Evolutionary conservation across 2,113 vertebrate species (phyloP), one percentile per base, ranked within the genome.

Genomic region (Sylvilagus bachmani): DNA sequence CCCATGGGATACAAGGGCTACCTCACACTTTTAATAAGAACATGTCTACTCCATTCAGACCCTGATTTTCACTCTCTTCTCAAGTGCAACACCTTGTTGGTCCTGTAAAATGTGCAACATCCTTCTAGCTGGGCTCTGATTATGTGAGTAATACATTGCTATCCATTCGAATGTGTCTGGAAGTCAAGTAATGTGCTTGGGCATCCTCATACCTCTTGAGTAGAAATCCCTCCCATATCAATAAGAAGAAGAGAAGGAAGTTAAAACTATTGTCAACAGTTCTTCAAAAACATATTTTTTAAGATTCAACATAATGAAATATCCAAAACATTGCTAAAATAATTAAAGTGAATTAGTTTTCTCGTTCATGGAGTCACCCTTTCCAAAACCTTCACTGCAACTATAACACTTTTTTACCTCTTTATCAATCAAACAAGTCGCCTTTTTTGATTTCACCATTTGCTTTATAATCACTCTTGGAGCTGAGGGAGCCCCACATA

Each of bases 11-110:
- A 31, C 5, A 21, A 33, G 22, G 5, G 13, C 1, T 14, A 91
- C 24, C 4, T 27, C 24, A 27, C 31, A 17, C 1, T 31, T 4
- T 36, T 78, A 24, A 25, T 58, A 88, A 31, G 16, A 55, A 5
- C 21, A 19, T 64, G 10, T 17, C 22, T 55, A 22, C 12, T 27
- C 44, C 27, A 25, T 58, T 49, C 36, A 51, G 19, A 1, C 4
- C 29, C 9, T 25, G 19, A 6, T 25, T 8, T n/a, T 70, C 36
- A 55, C 6, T 27, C 16, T 29, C 9, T 44, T 78, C 17, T 49
- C 5, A 11, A 62, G 25, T 44, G 1, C 2, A 38, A 17, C 1
- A 0, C 12, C 29, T 10, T 5, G 6, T 4, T 22, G 36, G 2
- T 14, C 73, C 38, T 38, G 0, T 5, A 31, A 25, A 5, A 10